These are phyloP conservation scores for Zootoca vivipara DNA, from an alignment of 2,113 vertebrate genomes.

Conservation along the genomic window DNA sequence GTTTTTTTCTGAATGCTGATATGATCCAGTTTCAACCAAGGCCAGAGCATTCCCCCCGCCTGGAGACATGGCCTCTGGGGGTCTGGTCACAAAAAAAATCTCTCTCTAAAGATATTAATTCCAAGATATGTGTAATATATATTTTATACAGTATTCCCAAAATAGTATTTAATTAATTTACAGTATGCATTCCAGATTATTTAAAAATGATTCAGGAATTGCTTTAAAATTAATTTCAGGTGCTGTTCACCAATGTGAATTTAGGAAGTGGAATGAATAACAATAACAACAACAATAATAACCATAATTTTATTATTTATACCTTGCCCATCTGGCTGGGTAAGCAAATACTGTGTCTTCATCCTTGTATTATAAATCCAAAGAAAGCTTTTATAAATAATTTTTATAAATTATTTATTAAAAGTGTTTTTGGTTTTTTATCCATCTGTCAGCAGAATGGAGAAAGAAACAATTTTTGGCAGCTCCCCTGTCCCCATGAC, in stretches of 20 bases:
- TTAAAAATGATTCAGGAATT: background rate
- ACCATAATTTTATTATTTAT: no score
- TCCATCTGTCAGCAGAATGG: no score
- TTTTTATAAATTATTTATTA: no score
- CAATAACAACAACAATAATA: no score
- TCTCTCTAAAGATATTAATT: background rate
- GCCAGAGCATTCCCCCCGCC: background rate
- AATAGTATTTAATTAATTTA: background rate
- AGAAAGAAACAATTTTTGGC: no score
- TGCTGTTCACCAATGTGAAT: background rate
- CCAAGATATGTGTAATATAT: background rate
- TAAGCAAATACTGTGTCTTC: background rate
- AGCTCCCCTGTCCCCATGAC: no score
- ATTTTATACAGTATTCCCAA: background rate
- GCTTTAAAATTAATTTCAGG: background rate
- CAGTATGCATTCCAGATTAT: background rate
- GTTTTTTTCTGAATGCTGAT: background rate
- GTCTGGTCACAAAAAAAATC: background rate
- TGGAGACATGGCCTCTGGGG: no score
- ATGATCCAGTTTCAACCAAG: background rate
- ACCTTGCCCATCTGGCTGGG: background rate
- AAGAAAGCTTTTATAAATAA: background rate
- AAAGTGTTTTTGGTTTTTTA: no score
- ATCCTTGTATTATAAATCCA: background rate
- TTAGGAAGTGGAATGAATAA: no score